Evolutionary conservation across 2,113 vertebrate species (phyloP), one percentile per base, ranked within the genome.

Genomic region (Varanus salvator): DNA sequence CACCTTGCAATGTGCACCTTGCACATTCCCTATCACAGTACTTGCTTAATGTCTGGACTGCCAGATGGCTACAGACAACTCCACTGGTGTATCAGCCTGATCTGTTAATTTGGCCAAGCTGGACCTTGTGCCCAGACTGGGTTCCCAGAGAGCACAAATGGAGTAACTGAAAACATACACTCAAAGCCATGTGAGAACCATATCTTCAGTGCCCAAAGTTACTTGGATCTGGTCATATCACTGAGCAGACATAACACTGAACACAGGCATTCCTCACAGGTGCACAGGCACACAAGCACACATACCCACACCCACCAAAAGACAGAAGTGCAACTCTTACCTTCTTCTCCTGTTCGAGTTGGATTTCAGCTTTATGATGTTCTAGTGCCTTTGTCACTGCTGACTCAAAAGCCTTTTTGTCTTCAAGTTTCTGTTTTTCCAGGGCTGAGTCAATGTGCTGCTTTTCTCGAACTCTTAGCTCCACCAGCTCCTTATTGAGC

Each of bases 321-420:
- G 60, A 64, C 60, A 64, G 1, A 64, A 74, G 23, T 7, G 3
- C 74, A 80, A 78, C 38, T 57, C 86, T 90, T 92, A 99, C 99
- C 98, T 98, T 99, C 92, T 95, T 98, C 93, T 99, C 98, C 94
- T 98, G 98, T 84, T 99, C 98, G 0, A 98, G 93, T 3, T 98
- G 95, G 54, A 98, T 95, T 83, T 99, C 98, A 7, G 95, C 97
- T 60, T 95, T 97, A 88, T 97, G 96, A 80, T 96, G 98, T 89
- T 98, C 98, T 91, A 99, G 90, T 0, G 98, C 97, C 2, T 98
- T 98, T 82, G 90, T 91, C 71, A 99, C 97, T 0, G 98, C 97
- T 23, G 94, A 96, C 74, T 99, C 98, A 88, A 98, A 96, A 0
- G 96, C 94, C 85, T 94, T 98, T 93, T 98, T 98, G 80, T 99